Conservation (phyloP, 1,140 invertebrate genomes). For the Ooceraea biroi region DNA sequence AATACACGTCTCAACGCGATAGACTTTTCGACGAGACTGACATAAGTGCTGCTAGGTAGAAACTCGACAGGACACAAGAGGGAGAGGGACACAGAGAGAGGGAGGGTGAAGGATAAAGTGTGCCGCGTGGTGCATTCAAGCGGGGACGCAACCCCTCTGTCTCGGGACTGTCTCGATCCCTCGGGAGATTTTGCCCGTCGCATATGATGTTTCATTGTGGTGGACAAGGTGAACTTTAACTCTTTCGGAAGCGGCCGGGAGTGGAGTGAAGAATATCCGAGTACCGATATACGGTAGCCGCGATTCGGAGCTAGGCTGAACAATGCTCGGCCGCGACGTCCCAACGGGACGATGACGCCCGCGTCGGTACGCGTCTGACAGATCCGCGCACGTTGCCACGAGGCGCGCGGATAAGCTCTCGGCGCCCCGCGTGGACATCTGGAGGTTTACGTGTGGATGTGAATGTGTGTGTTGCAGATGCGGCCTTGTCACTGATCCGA, state of each 20-base stretch:
- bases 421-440: constrained; percentile 51
- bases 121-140: constrained; percentile 23
- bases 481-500: constrained; percentile 66
- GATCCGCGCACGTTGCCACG: constrained; percentile 66
- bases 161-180: constrained; percentile 14
- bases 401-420: constrained; percentile 62
- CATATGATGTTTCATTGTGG: constrained; percentile 37
- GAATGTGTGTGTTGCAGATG: constrained; percentile 74
- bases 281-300: constrained; percentile 36
- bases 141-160: neutral
- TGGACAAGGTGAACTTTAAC: constrained; percentile 44
- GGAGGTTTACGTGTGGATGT: constrained; percentile 66
- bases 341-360: constrained; percentile 52
- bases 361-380: constrained; percentile 64
- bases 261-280: constrained; percentile 30
- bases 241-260: neutral
- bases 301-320: constrained; percentile 39
- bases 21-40: constrained; percentile 12
- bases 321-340: constrained; percentile 56
- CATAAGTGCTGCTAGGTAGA: constrained; percentile 1
- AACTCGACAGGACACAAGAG: neutral
- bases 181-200: constrained; percentile 16
- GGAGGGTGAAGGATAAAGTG: constrained; percentile 6
- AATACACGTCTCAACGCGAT: neutral
- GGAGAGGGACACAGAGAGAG: neutral